Conservation (phyloP, 1,140 invertebrate genomes). For the Neocloeon triangulifer region DNA sequence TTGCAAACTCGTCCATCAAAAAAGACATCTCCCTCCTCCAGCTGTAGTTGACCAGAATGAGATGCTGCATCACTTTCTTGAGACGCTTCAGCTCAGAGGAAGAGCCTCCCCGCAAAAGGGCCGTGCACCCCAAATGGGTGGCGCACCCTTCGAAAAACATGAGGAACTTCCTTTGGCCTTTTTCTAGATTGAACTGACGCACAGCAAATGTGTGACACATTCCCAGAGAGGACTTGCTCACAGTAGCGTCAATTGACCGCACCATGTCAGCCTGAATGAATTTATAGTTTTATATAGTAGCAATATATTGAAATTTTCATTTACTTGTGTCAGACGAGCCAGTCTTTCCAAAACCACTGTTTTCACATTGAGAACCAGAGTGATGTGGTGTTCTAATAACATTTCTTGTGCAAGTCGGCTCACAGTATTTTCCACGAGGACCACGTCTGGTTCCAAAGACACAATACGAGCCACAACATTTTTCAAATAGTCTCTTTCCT, state of each 20-base stretch:
- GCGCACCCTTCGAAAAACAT: conserved; percentile 88
- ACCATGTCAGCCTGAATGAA: conserved; percentile 76
- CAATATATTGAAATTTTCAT: too few species aligned
- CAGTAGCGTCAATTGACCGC: conserved; percentile 71
- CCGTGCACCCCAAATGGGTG: conserved; percentile 66
- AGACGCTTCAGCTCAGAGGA: conserved; percentile 53
- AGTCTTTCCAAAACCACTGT: conserved; percentile 60
- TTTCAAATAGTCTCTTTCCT: conserved; percentile 76
- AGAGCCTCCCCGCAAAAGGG: conserved; percentile 61
- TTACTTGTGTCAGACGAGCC: conserved; percentile 54
- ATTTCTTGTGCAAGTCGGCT: conserved; percentile 73
- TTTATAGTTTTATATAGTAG: too few species aligned
- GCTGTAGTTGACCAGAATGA: conserved; percentile 76
- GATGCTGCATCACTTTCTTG: conserved; percentile 57
- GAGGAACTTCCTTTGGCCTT: conserved; percentile 50
- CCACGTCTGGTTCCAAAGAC: conserved; percentile 60
- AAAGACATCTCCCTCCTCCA: conserved; percentile 80
- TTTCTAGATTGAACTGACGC: conserved; percentile 32
- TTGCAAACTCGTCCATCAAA: conserved; percentile 59
- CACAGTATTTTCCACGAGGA: conserved; percentile 76
- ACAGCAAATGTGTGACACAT: conserved; percentile 72
- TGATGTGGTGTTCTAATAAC: conserved; percentile 54
- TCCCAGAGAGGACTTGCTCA: conserved; percentile 61
- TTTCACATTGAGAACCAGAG: conserved; percentile 76
- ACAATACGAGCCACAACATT: conserved; percentile 76